Percentiles rank a stretch among this genome's conserved stretches.
Conservation (phyloP, 2,888 invertebrate species). For the Ganaspis brasiliensis region DNA sequence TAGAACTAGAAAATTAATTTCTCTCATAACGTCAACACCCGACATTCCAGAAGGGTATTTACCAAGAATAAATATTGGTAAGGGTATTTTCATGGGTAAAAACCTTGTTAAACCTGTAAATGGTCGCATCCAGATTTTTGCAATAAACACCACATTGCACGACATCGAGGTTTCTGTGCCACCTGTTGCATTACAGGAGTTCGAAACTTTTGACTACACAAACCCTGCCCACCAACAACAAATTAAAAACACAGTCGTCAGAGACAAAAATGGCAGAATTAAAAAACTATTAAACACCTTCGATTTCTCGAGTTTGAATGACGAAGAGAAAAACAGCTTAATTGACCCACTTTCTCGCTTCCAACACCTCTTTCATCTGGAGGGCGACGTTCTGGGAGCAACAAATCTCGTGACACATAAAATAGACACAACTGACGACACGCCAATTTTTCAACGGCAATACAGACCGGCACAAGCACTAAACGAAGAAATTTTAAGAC, state of each 20-base stretch:
- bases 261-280: too few relatives aligned
- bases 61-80: background rate
- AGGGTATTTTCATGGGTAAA: constrained; percentile 6
- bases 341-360: background rate
- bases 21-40: background rate
- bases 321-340: background rate
- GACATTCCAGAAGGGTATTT: background rate
- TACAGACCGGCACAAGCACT: background rate
- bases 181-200: background rate
- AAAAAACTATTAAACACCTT: background rate
- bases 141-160: too few relatives aligned
- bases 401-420: background rate
- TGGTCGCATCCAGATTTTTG: background rate
- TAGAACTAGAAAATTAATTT: background rate
- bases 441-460: background rate
- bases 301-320: background rate
- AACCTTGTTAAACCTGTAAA: background rate
- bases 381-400: background rate
- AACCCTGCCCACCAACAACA: too few relatives aligned
- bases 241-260: too few relatives aligned
- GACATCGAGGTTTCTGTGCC: background rate
- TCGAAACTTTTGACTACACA: too few relatives aligned
- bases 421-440: background rate
- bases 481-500: background rate
- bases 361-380: background rate